Evolutionary conservation across 2,888 invertebrate species (phyloP), one percentile per base, ranked within the genome.

Genomic region (Sipha maydis): DNA sequence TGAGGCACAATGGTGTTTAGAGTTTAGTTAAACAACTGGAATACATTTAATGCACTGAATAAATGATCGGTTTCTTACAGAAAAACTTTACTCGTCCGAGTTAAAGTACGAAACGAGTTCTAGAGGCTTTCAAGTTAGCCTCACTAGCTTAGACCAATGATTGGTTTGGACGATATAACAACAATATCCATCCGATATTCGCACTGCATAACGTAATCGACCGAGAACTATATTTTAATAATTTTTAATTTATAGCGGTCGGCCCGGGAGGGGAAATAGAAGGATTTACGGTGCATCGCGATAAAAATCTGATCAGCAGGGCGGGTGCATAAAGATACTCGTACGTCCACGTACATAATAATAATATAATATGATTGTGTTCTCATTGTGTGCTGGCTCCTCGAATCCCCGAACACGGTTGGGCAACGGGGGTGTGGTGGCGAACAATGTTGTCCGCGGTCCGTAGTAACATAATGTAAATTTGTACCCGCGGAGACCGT

Each of bases 391-490:
- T 79, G 78, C n/a, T 56, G 78, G 34, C 4, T 34, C 41, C 56
- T 21, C 48, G 56, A 14, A 25, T 79, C 34, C 34, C 34, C 34
- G 61, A 79, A 38, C 34, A 14, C 79, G 61, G 61, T 34, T 67
- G 9, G 79, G 8, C 21, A 25, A 69, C 69, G 69, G 28, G n/a
- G 69, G 28, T 25, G 69, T 3, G 69, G 25, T 9, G 28, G 25
- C 28, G 69, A 69, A 69, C 69, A 75, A 38, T 75, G 75, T 75
- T 34, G 75, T 75, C 38, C 38, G 73, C 21, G 73, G 21, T 11
- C 34, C 73, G 28, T 25, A 75, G 38, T 75, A 75, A 75, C 9
- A 25, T 25, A 61, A 73, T 71, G 71, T 83, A 83, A 83, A 83
- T 73, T 73, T 73, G 83, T 73, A 56, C 54, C 31, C 48, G 9